Conservation (phyloP, 1,140 invertebrate species). For the Drosophila seguyi region DNA sequence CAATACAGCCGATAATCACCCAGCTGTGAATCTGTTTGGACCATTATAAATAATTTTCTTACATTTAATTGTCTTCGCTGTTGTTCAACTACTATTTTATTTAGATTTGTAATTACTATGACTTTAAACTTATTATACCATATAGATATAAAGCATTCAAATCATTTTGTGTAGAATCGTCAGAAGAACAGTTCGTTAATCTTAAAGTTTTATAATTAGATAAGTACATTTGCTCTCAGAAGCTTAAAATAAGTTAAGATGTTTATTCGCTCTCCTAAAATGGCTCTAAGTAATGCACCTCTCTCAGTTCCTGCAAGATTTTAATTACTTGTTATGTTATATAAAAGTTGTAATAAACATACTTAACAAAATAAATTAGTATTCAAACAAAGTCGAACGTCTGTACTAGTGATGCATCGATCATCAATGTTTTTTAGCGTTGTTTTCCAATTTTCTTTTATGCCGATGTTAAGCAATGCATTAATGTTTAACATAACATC, state of each 20-base stretch:
- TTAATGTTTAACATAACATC: too few relatives aligned
- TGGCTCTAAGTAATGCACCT: constrained; percentile 67
- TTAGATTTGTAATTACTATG: constrained; percentile 83
- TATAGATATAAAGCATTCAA: constrained; percentile 74
- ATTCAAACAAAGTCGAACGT: background rate
- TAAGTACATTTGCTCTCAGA: constrained; percentile 74
- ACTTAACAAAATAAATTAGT: constrained; percentile 38
- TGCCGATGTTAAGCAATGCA: too few relatives aligned
- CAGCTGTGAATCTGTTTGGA: constrained; percentile 92
- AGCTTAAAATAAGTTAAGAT: constrained; percentile 56
- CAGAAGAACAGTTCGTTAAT: constrained; percentile 73
- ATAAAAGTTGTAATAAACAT: constrained; percentile 62
- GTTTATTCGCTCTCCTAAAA: constrained; percentile 69
- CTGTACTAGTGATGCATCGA: too few relatives aligned
- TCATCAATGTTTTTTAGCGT: too few relatives aligned
- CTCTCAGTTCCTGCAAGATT: constrained; percentile 64
- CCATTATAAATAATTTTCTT: constrained; percentile 86
- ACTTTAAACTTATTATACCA: constrained; percentile 73
- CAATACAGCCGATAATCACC: constrained; percentile 90
- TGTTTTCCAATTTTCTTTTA: too few relatives aligned
- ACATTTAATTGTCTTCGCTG: constrained; percentile 83
- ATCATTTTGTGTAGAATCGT: constrained; percentile 80
- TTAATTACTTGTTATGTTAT: constrained; percentile 68
- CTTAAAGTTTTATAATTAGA: constrained; percentile 69
- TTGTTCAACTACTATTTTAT: constrained; percentile 84